phyloP scores from a whole-genome alignment of 2,113 vertebrate species.

The Athene cunicularia region DNA sequence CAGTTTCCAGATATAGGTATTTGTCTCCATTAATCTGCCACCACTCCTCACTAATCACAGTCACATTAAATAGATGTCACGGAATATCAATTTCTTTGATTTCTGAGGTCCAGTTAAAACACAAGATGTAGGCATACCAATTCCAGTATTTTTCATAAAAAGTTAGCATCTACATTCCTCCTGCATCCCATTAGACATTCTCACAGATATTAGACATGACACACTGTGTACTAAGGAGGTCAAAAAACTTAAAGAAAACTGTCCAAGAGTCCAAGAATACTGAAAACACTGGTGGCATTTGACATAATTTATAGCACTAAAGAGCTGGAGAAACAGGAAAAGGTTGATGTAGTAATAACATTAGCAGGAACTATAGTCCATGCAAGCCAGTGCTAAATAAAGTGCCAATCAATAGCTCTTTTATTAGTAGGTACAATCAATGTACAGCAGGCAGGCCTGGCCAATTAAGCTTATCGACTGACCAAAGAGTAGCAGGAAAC shows the following conservation, averaged over 20 bases:
- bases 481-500: conserved; percentile 75
- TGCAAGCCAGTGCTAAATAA: conserved; percentile 80
- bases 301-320: conserved; percentile 81
- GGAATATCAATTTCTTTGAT: conserved; percentile 6
- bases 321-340: conserved; percentile 81
- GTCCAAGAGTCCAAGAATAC: background rate
- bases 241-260: conserved; percentile 29
- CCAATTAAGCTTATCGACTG: conserved; percentile 87
- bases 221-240: background rate
- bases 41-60: background rate
- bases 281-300: conserved; percentile 33
- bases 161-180: background rate
- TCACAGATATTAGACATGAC: background rate
- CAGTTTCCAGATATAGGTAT: background rate
- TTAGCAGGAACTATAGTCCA: conserved; percentile 77
- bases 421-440: conserved; percentile 89
- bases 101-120: conserved; percentile 42
- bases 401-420: conserved; percentile 87
- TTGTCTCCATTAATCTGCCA: background rate
- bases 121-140: background rate
- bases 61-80: conserved; percentile 12
- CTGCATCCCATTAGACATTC: background rate
- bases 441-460: conserved; percentile 82
- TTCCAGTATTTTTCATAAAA: background rate
- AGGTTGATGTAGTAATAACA: conserved; percentile 84